Evolutionary conservation across 2,888 invertebrate species (phyloP), one percentile per base, ranked within the genome.

Genomic region (Mamestra brassicae): DNA sequence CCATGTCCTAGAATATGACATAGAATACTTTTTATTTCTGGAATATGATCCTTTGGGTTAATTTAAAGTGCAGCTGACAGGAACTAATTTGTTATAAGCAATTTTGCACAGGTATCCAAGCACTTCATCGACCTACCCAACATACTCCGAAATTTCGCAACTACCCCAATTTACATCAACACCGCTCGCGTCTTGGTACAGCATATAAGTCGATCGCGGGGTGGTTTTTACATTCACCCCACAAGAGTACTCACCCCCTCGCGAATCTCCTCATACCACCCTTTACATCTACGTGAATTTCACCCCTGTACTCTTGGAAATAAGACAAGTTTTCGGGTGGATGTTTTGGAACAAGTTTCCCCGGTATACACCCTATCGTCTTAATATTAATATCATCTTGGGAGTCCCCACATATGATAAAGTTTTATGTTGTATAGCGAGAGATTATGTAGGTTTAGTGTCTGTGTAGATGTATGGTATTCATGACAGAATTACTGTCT

Each of bases 171-270:
- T 71, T 88, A 36, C 82, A 76, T 45, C 55, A 74, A 82, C 80
- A 76, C 54, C 90, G 88, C 76, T 74, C 88, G 87, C 93, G 95
- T 96, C 96, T 96, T 96, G 95, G 95, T 95, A 96, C 95, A 95
- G 93, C 95, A 95, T 95, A 96, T 95, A 96, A 96, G 96, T 96
- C 96, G 96, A 96, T 96, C 95, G 95, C 94, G 95, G 94, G 96
- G 96, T 95, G 95, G 95, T 95, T 95, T 95, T 96, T 96, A 94
- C 96, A 95, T 94, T 96, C 94, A 87, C 95, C 94, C 96, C 94
- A 89, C 94, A 95, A 94, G 96, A 92, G 90, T 90, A 94, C 94
- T 89, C 95, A 93, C 87, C 88, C 95, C 85, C 85, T 87, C 87
- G 85, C 88, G 88, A 78, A 67, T 57, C 79, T 74, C 85, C 80